These are phyloP conservation scores for Cyclophora albipunctata DNA, from an alignment of 2,888 invertebrate species.

Conservation along the genomic window DNA sequence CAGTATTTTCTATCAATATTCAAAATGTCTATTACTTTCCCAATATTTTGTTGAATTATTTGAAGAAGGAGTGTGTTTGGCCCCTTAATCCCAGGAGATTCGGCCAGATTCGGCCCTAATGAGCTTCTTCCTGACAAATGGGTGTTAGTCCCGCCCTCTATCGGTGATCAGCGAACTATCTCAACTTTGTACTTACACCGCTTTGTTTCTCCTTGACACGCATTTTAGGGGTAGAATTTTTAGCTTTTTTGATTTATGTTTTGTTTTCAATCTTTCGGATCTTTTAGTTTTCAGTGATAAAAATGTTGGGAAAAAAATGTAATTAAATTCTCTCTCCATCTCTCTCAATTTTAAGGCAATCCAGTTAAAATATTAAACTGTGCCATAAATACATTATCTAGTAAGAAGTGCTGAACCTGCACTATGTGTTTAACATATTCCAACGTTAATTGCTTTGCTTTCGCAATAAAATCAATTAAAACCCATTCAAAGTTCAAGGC, in stretches of 20 bases:
- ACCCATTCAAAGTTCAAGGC: too few relatives aligned
- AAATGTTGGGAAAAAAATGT: too few relatives aligned
- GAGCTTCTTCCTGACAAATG: slow-evolving; percentile 64
- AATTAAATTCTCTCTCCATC: too few relatives aligned
- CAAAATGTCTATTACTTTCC: slow-evolving; percentile 15
- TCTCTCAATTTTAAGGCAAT: too few relatives aligned
- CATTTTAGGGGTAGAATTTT: not conserved
- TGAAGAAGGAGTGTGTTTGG: slow-evolving; percentile 28
- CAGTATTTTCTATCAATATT: not conserved
- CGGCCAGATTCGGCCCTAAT: slow-evolving; percentile 61
- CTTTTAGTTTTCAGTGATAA: too few relatives aligned
- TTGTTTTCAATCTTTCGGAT: not conserved
- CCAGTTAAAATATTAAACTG: too few relatives aligned
- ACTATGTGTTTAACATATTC: too few relatives aligned
- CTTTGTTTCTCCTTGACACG: slow-evolving; percentile 12
- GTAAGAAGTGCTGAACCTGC: too few relatives aligned
- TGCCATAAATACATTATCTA: too few relatives aligned
- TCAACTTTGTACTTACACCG: slow-evolving; percentile 31
- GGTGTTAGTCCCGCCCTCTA: slow-evolving; percentile 56
- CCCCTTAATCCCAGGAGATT: slow-evolving; percentile 58
- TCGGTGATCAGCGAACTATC: slow-evolving; percentile 61
- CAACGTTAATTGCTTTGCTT: too few relatives aligned
- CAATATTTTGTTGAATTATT: slow-evolving; percentile 26
- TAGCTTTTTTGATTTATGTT: not conserved
- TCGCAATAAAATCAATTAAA: too few relatives aligned